These are phyloP conservation scores for Gastrophysa polygoni DNA, from an alignment of 2,888 invertebrate genomes.

Conservation along the genomic window DNA sequence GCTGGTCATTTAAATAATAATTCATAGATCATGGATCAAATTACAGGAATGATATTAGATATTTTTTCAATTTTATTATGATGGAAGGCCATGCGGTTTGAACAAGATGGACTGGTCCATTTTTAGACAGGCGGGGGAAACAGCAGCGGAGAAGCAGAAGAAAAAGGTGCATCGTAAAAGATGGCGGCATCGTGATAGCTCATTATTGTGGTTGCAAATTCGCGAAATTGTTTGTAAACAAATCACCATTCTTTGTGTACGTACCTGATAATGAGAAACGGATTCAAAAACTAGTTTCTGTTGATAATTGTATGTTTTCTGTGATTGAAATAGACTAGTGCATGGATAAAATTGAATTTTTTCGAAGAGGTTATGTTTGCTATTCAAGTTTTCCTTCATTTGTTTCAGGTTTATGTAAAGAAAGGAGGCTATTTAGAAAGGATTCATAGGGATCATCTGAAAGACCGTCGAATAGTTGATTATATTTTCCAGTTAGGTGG, in stretches of 20 bases:
- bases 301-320: neutral
- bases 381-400: conserved; percentile 46
- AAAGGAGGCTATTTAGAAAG: conserved; percentile 15
- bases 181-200: conserved; percentile 57
- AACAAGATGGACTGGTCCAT: conserved; percentile 49
- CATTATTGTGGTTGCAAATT: conserved; percentile 54
- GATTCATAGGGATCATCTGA: conserved; percentile 10
- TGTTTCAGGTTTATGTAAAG: conserved; percentile 46
- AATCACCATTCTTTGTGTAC: conserved; percentile 7
- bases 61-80: conserved; percentile 1
- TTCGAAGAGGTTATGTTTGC: conserved; percentile 52
- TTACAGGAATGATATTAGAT: conserved; percentile 7
- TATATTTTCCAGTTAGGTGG: conserved; percentile 30
- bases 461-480: conserved; percentile 18
- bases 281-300: conserved; percentile 5
- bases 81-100: neutral
- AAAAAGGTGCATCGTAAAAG: conserved; percentile 56
- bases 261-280: neutral
- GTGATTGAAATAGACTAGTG: neutral
- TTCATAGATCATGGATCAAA: conserved; percentile 2
- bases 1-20: conserved; percentile 4
- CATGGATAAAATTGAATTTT: conserved; percentile 39
- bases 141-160: conserved; percentile 46
- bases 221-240: conserved; percentile 57
- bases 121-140: conserved; percentile 46